phyloP scores from a whole-genome alignment of 2,797 vertebrate genomes.

The Spondyliosoma cantharus region DNA sequence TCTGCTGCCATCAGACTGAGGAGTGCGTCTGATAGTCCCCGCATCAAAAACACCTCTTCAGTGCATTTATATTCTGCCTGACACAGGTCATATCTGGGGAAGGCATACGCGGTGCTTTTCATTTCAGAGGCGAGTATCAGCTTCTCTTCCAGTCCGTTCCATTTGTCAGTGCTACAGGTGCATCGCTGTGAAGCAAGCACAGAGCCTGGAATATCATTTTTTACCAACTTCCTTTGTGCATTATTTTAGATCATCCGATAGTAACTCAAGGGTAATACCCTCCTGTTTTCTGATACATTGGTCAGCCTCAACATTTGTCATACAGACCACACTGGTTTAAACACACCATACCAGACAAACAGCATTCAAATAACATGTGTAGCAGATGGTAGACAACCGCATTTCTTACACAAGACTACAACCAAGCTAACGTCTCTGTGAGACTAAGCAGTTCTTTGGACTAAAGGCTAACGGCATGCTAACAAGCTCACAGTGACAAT shows the following conservation, averaged over 20 bases:
- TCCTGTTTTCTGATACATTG: background rate
- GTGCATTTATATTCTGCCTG: slow-evolving; percentile 40
- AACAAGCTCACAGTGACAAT: background rate
- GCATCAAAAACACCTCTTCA: slow-evolving; percentile 68
- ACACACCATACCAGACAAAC: background rate
- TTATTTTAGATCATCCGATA: background rate
- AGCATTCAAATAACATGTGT: background rate
- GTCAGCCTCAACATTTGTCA: background rate
- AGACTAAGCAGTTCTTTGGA: background rate
- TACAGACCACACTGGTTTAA: background rate
- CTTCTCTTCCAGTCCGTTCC: slow-evolving; percentile 3
- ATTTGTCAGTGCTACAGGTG: slow-evolving; percentile 18
- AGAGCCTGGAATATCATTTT: slow-evolving; percentile 8
- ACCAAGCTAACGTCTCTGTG: background rate
- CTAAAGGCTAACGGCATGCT: no score
- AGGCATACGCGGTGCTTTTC: slow-evolving; percentile 19
- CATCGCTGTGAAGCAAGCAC: slow-evolving; percentile 10
- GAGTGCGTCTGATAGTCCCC: slow-evolving; percentile 51
- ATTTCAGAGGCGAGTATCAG: slow-evolving; percentile 23
- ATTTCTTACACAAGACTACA: background rate
- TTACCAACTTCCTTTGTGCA: slow-evolving; percentile 2
- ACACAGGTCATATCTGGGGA: slow-evolving; percentile 33
- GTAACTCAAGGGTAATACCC: background rate
- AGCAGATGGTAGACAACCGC: background rate
- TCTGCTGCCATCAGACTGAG: slow-evolving; percentile 53